Base-by-base conservation (phyloP, 2,113 vertebrate genomes). In the Pedetes capensis region DNA sequence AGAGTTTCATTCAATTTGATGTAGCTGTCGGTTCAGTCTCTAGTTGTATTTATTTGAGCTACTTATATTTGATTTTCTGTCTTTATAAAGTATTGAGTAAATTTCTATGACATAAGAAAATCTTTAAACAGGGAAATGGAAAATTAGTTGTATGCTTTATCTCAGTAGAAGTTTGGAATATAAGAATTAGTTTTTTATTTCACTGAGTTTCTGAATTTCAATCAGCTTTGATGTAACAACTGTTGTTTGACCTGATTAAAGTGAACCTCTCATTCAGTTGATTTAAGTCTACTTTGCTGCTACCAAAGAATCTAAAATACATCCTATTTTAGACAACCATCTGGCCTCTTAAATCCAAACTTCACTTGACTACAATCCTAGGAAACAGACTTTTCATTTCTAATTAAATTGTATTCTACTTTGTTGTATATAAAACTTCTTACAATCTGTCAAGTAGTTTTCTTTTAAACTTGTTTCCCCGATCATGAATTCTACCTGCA, bases 171-270 rank as follows among this genome's bases (percentile, higher is more conserved):
- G 81, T 44, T 53, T 84, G 27, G 63, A 71, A 95, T 68, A 16
- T 44, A 18, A 34, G 68, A 96, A 59, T 92, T 95, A 1, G 0
- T 4, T 84, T 91, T 97, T 97, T 83, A 97, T 98, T 95, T 74
- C 55, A 55, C 69, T 66, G 66, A 91, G 97, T 96, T 97, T 94
- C 87, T 87, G 84, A 92, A 96, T 97, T 98, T 96, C 82, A 80
- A 16, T 95, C 87, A 71, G 89, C 51, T 94, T 97, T 97, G 68
- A 93, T 96, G 57, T 96, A 97, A 94, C 95, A 97, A 96, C 86
- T 96, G 93, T 97, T 96, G 79, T 93, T 96, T 98, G 97, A 98
- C 96, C 96, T 97, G 96, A 97, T 97, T 98, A 97, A 97, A 98
- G 72, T 25, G 0, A 80, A 79, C 95, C 85, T 97, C 94, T 95